Base-by-base conservation (phyloP, 2,113 vertebrate genomes). In the Cricetomys ansorgei region DNA sequence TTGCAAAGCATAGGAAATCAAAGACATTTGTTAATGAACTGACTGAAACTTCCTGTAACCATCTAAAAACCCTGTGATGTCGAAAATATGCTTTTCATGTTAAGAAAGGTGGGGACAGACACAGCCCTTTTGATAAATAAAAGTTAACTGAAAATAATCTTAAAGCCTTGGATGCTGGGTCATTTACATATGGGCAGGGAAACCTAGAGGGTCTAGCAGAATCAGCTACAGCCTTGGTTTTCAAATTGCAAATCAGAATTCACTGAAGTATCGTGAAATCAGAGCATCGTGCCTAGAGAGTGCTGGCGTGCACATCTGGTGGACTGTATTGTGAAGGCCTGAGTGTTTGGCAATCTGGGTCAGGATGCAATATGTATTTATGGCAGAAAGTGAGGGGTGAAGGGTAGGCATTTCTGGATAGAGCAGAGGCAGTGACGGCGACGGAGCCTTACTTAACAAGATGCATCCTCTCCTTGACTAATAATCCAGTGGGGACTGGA, bases 11-110 rank as follows among this genome's bases (percentile, higher is more conserved):
- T 2, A 34, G 40, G 27, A 37, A 65, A 83, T 91, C 88, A 62
- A 9, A 85, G 94, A 29, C 48, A 83, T 72, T 57, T 89, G 69
- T 76, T 95, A 69, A 91, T 69, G 50, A 83, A 94, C 88, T 92
- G 81, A 75, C 23, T 86, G 85, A 97, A 88, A 73, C 27, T 21
- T 80, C n/a, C 59, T 59, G 17, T 45, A 79, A 85, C 73, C 72
- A 79, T 53, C 85, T 88, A 50, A 94, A 92, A 93, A 91, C 25
- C 59, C 43, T 75, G 0, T 43, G 70, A 62, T 50, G 45, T 57
- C 94, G 83, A 72, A 64, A 92, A 92, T 89, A 55, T 80, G 50
- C 77, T 91, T 93, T 80, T 62, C 29, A 77, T 1, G 34, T 96
- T 65, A 64, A 55, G 43, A 76, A 93, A 70, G 80, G 65, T 81